These are phyloP conservation scores for Bombyx mandarina DNA, from an alignment of 1,140 invertebrate genomes.

Conservation along the genomic window DNA sequence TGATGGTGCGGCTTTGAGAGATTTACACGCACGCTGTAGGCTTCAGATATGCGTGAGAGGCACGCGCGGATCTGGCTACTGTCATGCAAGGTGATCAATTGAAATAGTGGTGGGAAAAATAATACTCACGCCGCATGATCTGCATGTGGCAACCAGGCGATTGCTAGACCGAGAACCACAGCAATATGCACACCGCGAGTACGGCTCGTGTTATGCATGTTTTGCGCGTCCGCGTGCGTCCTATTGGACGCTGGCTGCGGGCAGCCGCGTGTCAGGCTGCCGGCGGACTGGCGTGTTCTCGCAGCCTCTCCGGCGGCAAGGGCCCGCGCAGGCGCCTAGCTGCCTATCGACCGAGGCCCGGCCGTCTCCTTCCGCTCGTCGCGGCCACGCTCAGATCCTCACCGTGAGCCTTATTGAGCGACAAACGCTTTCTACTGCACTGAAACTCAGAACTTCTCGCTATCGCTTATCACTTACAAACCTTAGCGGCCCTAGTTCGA, in stretches of 20 bases:
- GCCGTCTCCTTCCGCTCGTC: slow-evolving; percentile 32
- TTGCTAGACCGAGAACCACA: slow-evolving; percentile 35
- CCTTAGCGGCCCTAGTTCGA: not conserved
- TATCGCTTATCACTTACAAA: slow-evolving; percentile 15
- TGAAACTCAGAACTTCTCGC: slow-evolving; percentile 15
- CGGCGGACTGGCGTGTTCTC: slow-evolving; percentile 34
- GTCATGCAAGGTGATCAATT: slow-evolving; percentile 8
- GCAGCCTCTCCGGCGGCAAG: slow-evolving; percentile 12
- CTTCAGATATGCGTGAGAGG: slow-evolving; percentile 20
- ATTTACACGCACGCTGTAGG: slow-evolving; percentile 25
- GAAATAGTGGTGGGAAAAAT: not conserved
- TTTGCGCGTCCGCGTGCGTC: slow-evolving; percentile 25
- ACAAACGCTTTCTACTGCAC: slow-evolving; percentile 33
- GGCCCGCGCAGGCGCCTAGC: slow-evolving; percentile 38
- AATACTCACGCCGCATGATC: slow-evolving; percentile 55
- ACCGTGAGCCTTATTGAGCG: slow-evolving; percentile 38
- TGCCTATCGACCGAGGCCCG: slow-evolving; percentile 45
- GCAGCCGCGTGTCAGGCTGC: slow-evolving; percentile 30
- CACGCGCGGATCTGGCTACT: slow-evolving; percentile 8
- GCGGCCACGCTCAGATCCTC: slow-evolving; percentile 37
- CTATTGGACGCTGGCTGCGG: slow-evolving; percentile 26
- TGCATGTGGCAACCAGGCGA: slow-evolving; percentile 43
- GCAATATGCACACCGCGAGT: slow-evolving; percentile 32
- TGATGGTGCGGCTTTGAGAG: slow-evolving; percentile 20
- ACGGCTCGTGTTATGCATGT: slow-evolving; percentile 29